A percentile compares a stretch with the other conserved stretches of the same genome.
Evolutionary conservation across 2,888 invertebrate genomes (phyloP).

Genomic region (Aphidoletes aphidimyza): DNA sequence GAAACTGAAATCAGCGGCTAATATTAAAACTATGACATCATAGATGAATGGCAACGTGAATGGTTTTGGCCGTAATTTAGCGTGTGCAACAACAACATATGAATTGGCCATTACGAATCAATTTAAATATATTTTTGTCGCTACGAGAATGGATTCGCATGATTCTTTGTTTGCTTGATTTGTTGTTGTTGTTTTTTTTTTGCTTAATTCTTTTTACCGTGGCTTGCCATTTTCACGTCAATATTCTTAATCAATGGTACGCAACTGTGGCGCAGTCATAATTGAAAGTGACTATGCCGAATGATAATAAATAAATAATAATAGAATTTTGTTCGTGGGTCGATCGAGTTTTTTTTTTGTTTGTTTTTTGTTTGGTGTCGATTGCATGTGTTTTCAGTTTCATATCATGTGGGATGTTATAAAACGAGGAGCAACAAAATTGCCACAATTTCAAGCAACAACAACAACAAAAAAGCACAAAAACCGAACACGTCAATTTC

Average conservation of each 20-base stretch:
- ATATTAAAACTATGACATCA: constrained; percentile 51
- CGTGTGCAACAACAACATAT: background rate
- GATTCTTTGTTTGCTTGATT: no score
- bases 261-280: background rate
- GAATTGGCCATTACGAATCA: constrained; percentile 23
- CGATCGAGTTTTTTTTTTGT: constrained; percentile 42
- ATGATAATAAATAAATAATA: constrained; percentile 46
- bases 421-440: constrained; percentile 15
- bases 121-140: background rate
- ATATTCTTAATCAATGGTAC: constrained; percentile 10
- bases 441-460: constrained; percentile 4
- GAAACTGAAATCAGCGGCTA: constrained; percentile 27
- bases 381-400: constrained; percentile 27
- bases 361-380: background rate
- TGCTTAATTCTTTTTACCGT: no score
- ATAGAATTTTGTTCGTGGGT: constrained; percentile 16
- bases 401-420: background rate
- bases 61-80: no score
- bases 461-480: background rate
- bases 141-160: no score
- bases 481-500: background rate
- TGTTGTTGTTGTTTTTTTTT: no score
- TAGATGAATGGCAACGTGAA: constrained; percentile 33
- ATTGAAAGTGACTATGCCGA: constrained; percentile 27
- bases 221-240: constrained; percentile 13